Evolutionary conservation across 2,888 invertebrate species (phyloP).

Genomic region (Leucania comma): DNA sequence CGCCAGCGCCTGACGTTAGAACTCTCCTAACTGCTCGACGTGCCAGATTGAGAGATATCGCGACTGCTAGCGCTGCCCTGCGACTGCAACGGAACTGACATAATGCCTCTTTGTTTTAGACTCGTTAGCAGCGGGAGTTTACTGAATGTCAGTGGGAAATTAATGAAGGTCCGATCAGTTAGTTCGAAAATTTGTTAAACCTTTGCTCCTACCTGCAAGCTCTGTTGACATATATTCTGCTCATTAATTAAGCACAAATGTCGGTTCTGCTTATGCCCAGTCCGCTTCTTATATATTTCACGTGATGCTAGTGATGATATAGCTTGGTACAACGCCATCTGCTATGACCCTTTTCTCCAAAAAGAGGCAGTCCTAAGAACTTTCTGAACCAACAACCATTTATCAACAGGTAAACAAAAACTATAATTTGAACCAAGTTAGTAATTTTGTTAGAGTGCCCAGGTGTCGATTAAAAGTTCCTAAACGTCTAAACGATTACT

Average conservation of each 20-base stretch:
- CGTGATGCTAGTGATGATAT: background rate
- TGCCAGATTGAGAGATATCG: conserved; percentile 69
- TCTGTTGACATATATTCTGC: conserved; percentile 43
- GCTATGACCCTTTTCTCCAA: background rate
- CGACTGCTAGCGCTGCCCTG: conserved; percentile 51
- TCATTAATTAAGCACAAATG: conserved; percentile 46
- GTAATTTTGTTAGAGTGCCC: conserved; percentile 57
- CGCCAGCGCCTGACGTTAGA: conserved; percentile 68
- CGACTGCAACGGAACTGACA: conserved; percentile 68
- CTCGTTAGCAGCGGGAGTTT: conserved; percentile 70
- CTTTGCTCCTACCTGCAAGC: conserved; percentile 44
- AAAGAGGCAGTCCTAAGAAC: conserved; percentile 23
- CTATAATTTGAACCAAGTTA: conserved; percentile 52
- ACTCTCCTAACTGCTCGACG: conserved; percentile 45
- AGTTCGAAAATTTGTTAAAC: conserved; percentile 48
- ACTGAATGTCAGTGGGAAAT: conserved; percentile 55
- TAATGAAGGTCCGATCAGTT: conserved; percentile 62
- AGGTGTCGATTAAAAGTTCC: conserved; percentile 63
- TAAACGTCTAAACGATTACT: conserved; percentile 60
- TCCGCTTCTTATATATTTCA: background rate
- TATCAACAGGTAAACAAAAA: conserved; percentile 48
- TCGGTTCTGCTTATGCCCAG: conserved; percentile 18
- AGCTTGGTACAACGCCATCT: conserved; percentile 4
- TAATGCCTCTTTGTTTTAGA: conserved; percentile 73
- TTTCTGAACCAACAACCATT: conserved; percentile 58